These are phyloP conservation scores for Craniophora ligustri DNA, from an alignment of 2,888 invertebrate species.

Conservation along the genomic window DNA sequence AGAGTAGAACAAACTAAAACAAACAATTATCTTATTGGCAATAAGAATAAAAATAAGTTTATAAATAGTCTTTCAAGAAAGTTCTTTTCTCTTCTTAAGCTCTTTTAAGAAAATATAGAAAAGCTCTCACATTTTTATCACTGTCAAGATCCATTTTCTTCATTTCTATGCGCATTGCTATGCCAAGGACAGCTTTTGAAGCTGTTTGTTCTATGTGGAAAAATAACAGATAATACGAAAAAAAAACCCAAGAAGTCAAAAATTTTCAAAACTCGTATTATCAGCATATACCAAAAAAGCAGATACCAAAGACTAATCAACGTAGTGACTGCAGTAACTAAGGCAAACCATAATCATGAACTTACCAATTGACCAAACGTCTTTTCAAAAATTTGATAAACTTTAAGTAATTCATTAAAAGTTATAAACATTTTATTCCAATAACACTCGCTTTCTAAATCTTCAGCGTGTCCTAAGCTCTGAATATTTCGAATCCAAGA, in stretches of 20 bases:
- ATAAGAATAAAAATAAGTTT: too few relatives aligned
- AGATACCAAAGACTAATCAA: too few relatives aligned
- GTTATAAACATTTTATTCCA: not conserved
- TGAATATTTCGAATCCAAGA: conserved; percentile 7
- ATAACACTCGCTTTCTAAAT: not conserved
- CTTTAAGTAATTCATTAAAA: not conserved
- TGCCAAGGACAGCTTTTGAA: not conserved
- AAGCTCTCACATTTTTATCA: not conserved
- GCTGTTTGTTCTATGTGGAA: not conserved
- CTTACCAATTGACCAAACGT: not conserved
- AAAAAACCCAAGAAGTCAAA: not conserved
- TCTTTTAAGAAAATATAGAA: not conserved
- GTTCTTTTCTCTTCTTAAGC: too few relatives aligned
- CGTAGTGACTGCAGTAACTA: not conserved
- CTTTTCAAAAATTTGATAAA: not conserved
- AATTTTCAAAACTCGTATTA: too few relatives aligned
- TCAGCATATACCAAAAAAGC: too few relatives aligned
- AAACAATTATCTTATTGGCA: too few relatives aligned
- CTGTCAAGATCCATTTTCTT: not conserved
- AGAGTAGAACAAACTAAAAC: too few relatives aligned
- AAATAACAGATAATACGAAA: not conserved
- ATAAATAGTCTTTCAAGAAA: too few relatives aligned
- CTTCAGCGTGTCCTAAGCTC: not conserved
- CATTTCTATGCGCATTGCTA: not conserved
- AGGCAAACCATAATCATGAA: not conserved